Evolutionary conservation across 2,888 invertebrate genomes (phyloP).

Genomic region (Xylota segnis): DNA sequence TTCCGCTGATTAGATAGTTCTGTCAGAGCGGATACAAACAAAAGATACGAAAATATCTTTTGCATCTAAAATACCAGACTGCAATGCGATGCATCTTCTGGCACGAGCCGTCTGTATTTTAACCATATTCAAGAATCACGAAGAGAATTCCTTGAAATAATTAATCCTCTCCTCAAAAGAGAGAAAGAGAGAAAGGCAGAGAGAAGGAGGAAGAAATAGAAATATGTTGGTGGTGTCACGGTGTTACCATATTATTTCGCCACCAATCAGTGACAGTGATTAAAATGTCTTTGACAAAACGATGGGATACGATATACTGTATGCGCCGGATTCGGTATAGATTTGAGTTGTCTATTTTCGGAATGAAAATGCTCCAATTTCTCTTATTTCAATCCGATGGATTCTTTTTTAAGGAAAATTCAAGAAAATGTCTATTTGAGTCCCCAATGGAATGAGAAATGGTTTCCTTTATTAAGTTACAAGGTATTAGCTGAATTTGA

Average conservation of each 20-base stretch:
- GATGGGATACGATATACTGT: conserved; percentile 38
- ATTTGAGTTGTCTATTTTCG: conserved; percentile 51
- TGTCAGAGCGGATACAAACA: background rate
- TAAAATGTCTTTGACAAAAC: conserved; percentile 44
- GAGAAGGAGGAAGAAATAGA: background rate
- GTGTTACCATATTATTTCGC: conserved; percentile 58
- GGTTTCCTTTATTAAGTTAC: background rate
- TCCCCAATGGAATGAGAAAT: conserved; percentile 6
- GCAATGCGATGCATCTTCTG: conserved; percentile 33
- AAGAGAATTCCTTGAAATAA: conserved; percentile 29
- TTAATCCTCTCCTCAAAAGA: background rate
- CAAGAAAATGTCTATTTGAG: conserved; percentile 24
- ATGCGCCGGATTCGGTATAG: background rate
- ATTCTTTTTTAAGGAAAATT: conserved; percentile 2
- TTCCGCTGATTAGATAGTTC: background rate
- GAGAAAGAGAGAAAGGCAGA: no score
- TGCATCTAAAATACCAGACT: conserved; percentile 20
- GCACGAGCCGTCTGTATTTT: conserved; percentile 55
- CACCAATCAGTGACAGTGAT: conserved; percentile 71
- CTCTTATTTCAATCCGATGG: conserved; percentile 15
- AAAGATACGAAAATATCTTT: background rate
- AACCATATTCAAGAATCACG: conserved; percentile 30
- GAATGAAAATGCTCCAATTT: conserved; percentile 56
- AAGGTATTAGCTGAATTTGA: no score
- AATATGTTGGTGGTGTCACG: conserved; percentile 18